Percentiles rank a stretch among this genome's conserved stretches.
Conservation (phyloP, 2,888 invertebrate species). For the Machimus atricapillus region DNA sequence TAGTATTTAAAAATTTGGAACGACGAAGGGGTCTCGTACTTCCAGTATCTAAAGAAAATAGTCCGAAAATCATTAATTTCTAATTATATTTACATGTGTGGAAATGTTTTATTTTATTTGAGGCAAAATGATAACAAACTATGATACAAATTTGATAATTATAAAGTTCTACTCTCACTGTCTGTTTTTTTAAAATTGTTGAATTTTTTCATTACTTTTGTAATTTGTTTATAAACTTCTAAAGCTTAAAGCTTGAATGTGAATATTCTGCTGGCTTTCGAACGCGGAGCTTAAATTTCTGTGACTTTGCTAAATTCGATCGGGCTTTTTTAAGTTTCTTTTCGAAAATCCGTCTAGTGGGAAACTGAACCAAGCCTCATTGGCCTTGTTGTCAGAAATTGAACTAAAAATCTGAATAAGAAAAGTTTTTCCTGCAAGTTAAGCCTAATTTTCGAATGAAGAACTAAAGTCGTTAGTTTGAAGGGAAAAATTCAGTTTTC, state of each 20-base stretch:
- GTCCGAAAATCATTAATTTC: no score
- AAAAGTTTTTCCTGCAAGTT: neutral
- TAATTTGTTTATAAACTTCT: no score
- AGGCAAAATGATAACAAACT: no score
- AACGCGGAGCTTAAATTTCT: neutral
- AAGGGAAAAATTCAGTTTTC: neutral
- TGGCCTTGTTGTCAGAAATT: neutral
- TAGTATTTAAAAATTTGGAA: no score
- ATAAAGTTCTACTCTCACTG: no score
- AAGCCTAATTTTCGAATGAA: neutral
- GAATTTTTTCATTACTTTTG: no score
- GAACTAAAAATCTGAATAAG: neutral
- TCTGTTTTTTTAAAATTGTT: no score
- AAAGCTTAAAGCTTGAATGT: neutral
- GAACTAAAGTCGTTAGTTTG: neutral
- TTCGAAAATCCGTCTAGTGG: neutral
- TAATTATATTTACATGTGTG: no score
- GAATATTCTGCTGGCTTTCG: neutral
- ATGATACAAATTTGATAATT: no score
- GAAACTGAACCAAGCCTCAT: neutral
- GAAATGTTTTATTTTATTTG: no score
- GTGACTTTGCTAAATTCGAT: neutral
- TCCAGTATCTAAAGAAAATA: no score
- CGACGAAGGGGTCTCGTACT: no score
- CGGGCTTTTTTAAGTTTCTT: neutral